Percentiles rank a stretch among this genome's conserved stretches.
Conservation (phyloP, 1,140 invertebrate genomes). For the Bombus fervidus region DNA sequence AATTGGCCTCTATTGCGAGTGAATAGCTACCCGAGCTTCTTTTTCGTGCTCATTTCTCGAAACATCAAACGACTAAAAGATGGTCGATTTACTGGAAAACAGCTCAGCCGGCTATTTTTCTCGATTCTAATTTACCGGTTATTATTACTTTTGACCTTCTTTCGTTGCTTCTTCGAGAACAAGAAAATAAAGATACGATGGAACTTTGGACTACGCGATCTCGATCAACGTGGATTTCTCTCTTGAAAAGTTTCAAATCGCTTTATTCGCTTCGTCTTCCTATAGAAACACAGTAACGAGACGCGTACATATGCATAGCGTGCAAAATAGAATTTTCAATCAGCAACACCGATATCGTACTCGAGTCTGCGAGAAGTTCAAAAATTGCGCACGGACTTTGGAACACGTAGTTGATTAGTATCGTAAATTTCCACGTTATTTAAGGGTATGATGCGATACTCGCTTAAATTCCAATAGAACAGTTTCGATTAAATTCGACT, state of each 20-base stretch:
- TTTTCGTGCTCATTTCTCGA: background rate
- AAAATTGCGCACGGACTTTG: too few relatives aligned
- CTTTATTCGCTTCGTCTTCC: too few relatives aligned
- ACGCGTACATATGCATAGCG: too few relatives aligned
- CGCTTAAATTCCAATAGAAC: background rate
- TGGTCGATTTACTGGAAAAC: background rate
- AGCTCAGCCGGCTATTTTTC: background rate
- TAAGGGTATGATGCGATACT: too few relatives aligned
- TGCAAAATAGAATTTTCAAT: too few relatives aligned
- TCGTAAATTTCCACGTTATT: background rate
- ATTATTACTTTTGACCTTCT: too few relatives aligned
- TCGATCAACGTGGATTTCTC: too few relatives aligned
- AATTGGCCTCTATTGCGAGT: background rate
- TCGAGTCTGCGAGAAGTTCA: too few relatives aligned
- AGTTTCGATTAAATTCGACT: background rate
- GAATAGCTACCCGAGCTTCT: background rate
- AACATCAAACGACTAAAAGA: background rate
- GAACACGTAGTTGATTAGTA: too few relatives aligned
- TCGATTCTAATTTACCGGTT: background rate
- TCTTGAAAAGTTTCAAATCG: background rate
- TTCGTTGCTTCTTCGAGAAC: background rate
- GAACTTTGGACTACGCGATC: too few relatives aligned
- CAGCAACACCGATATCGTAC: too few relatives aligned
- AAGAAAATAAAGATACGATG: too few relatives aligned
- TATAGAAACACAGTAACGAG: background rate